phyloP scores from a whole-genome alignment of 2,888 invertebrate genomes.

The Ectemnius lituratus region DNA sequence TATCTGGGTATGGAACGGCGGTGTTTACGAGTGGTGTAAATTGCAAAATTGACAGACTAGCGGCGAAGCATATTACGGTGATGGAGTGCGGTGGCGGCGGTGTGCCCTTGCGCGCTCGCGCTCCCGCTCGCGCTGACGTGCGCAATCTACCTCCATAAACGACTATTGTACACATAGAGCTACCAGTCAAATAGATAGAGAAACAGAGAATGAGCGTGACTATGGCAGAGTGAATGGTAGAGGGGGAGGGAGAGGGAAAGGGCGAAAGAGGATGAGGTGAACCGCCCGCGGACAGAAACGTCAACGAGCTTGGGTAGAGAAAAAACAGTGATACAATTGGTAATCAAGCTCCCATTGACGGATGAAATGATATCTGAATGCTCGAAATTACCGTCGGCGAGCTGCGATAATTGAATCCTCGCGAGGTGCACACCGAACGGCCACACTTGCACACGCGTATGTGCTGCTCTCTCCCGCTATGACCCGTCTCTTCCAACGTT shows the following conservation, averaged over 20 bases:
- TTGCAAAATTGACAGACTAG: constrained; percentile 60
- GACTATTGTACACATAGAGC: constrained; percentile 38
- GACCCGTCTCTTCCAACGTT: neutral
- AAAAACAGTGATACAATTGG: constrained; percentile 65
- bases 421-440: constrained; percentile 51
- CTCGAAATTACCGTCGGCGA: constrained; percentile 69
- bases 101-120: constrained; percentile 42
- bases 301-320: constrained; percentile 8
- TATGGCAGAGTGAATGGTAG: constrained; percentile 7
- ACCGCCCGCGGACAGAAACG: neutral
- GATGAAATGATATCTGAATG: constrained; percentile 71
- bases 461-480: neutral
- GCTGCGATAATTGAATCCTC: constrained; percentile 67
- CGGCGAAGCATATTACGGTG: constrained; percentile 58
- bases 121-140: constrained; percentile 44
- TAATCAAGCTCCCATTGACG: constrained; percentile 70
- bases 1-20: constrained; percentile 51
- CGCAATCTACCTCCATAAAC: constrained; percentile 13
- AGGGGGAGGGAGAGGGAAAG: constrained; percentile 15
- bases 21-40: constrained; percentile 52
- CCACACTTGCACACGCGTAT: neutral
- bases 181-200: constrained; percentile 8
- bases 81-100: constrained; percentile 50
- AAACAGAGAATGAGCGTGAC: neutral
- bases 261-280: constrained; percentile 5